phyloP scores from a whole-genome alignment of 2,113 vertebrate species.

The Hemibagrus wyckioides region DNA sequence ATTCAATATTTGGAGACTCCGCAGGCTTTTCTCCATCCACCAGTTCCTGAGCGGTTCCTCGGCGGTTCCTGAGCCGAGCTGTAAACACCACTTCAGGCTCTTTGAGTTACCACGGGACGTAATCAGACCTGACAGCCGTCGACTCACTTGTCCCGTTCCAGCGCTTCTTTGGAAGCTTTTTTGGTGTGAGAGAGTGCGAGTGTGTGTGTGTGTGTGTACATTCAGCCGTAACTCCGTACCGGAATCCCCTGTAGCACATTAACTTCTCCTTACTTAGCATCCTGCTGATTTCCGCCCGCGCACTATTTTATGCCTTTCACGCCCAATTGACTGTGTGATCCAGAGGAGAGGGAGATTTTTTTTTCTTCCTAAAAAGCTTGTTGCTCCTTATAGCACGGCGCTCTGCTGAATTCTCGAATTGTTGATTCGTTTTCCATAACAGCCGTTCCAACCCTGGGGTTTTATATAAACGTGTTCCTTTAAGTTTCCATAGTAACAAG shows the following conservation, averaged over 20 bases:
- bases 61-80: slow-evolving; percentile 6
- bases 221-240: slow-evolving; percentile 54
- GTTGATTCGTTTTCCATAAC: neutral
- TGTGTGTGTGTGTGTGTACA: slow-evolving; percentile 22
- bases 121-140: slow-evolving; percentile 31
- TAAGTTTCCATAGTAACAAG: neutral
- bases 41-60: slow-evolving; percentile 15
- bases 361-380: neutral
- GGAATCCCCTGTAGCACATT: slow-evolving; percentile 64
- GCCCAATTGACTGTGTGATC: slow-evolving; percentile 62
- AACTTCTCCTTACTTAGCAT: slow-evolving; percentile 53
- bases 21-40: slow-evolving; percentile 18
- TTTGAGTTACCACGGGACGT: slow-evolving; percentile 24
- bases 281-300: slow-evolving; percentile 52
- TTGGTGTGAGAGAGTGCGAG: slow-evolving; percentile 6
- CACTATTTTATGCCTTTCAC: slow-evolving; percentile 69
- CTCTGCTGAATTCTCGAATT: neutral
- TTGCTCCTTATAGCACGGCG: neutral
- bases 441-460: neutral
- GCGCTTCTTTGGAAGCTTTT: slow-evolving; percentile 14
- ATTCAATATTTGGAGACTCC: slow-evolving; percentile 27
- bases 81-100: slow-evolving; percentile 42
- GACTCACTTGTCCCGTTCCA: slow-evolving; percentile 16
- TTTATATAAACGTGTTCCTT: neutral
- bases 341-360: slow-evolving; percentile 48